phyloP scores from a whole-genome alignment of 2,888 invertebrate species.

The Sturmia bella region DNA sequence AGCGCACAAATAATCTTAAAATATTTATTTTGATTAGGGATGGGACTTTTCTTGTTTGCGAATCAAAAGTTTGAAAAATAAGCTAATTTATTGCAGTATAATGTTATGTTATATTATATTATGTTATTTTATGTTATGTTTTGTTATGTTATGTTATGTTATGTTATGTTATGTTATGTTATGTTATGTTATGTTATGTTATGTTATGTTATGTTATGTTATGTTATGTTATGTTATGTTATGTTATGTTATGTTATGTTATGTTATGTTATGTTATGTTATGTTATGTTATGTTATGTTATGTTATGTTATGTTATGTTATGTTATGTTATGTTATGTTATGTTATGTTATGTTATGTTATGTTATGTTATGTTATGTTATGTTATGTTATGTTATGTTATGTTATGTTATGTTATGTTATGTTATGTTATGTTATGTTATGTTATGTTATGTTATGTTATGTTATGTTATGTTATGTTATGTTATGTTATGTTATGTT shows the following conservation, averaged over 20 bases:
- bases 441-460: conserved; percentile 24
- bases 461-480: conserved; percentile 26
- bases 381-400: conserved; percentile 28
- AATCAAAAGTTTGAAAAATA: too few relatives aligned
- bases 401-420: conserved; percentile 29
- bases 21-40: too few relatives aligned
- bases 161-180: conserved; percentile 25
- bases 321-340: conserved; percentile 26
- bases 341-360: conserved; percentile 29
- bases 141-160: conserved; percentile 25
- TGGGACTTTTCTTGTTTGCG: too few relatives aligned
- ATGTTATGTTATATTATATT: neutral
- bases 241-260: conserved; percentile 6
- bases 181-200: conserved; percentile 25
- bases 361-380: conserved; percentile 29
- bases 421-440: conserved; percentile 13
- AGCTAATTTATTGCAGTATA: too few relatives aligned
- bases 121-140: too few relatives aligned
- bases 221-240: conserved; percentile 25
- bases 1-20: too few relatives aligned
- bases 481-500: conserved; percentile 27
- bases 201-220: conserved; percentile 26
- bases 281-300: conserved; percentile 25
- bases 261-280: conserved; percentile 27
- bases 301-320: conserved; percentile 26